A percentile compares a stretch with the other conserved stretches of the same genome.
Conservation (phyloP, 1,140 invertebrate species). For the Tribolium madens region DNA sequence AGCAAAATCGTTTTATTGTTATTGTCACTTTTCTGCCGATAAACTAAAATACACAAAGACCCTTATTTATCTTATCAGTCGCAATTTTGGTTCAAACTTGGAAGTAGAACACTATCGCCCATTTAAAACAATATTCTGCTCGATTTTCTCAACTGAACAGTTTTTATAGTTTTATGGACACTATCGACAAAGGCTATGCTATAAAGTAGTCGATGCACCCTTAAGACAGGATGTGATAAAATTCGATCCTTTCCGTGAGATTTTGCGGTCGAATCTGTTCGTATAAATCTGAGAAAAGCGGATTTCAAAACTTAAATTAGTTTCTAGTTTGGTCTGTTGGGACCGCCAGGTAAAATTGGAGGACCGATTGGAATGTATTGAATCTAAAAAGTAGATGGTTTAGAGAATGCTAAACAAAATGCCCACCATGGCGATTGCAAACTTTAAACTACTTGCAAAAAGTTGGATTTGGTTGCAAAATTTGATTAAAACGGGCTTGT, state of each 20-base stretch:
- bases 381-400: slow-evolving; percentile 39
- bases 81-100: no score
- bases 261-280: slow-evolving; percentile 35
- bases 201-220: slow-evolving; percentile 17
- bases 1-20: no score
- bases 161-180: slow-evolving; percentile 8
- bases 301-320: slow-evolving; percentile 54
- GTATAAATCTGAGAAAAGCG: slow-evolving; percentile 49
- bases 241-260: slow-evolving; percentile 24
- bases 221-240: slow-evolving; percentile 27
- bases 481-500: no score
- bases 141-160: neutral
- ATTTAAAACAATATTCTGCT: neutral
- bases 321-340: slow-evolving; percentile 48
- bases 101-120: no score
- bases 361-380: slow-evolving; percentile 46
- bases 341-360: slow-evolving; percentile 46
- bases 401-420: slow-evolving; percentile 37
- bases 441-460: slow-evolving; percentile 1
- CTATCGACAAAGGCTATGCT: slow-evolving; percentile 1
- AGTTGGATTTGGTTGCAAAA: neutral
- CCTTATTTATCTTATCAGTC: no score
- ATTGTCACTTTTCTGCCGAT: no score
- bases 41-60: no score
- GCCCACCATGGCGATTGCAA: neutral